Evolutionary conservation across 2,113 vertebrate species (phyloP), one percentile per base, ranked within the genome.

Genomic region (Aphyosemion australe): DNA sequence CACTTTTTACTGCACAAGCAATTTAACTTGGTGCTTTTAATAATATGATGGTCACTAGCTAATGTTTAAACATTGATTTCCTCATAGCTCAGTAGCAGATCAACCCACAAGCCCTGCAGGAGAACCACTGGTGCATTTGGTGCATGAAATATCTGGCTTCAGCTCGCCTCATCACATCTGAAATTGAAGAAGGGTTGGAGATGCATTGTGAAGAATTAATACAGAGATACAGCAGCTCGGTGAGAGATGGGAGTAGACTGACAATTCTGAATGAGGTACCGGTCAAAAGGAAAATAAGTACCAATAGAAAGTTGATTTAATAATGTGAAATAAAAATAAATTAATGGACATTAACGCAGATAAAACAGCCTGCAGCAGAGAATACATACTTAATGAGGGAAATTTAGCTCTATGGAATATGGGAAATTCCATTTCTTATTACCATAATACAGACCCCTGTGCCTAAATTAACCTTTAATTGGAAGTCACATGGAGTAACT

Each of bases 101-200:
- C 45, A 26, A 20, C 21, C 10, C 46, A 12, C 7, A 20, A 39
- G 31, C 31, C 16, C 60, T 50, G 9, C n/a, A 50, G 60, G 26
- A 31, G 21, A 16, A 47, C 43, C n/a, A n/a, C 8, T 45, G 41
- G 56, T 45, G 21, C 57, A 60, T 60, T 31, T 47, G 26, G 16
- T 61, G 43, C 58, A 60, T 60, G 58, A 60, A 60, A 34, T 47
- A 60, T 47, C 58, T 18, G 57, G 9, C 19, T n/a, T 47, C 45
- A 37, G 18, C 66, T 62, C 34, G 34, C 42, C n/a, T 66, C 60
- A n/a, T 41, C 60, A 50, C 48, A 16, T 77, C 56, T 69, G 54
- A 78, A 69, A 69, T 63, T 8, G 12, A 71, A 74, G 13, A 53
- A 53, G 32, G 6, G 2, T 18, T 0, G n/a, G 61, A 58, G 48